Percentiles rank a stretch among this genome's conserved stretches.
Conservation (phyloP, 2,113 vertebrate species). For the Platanista minor region DNA sequence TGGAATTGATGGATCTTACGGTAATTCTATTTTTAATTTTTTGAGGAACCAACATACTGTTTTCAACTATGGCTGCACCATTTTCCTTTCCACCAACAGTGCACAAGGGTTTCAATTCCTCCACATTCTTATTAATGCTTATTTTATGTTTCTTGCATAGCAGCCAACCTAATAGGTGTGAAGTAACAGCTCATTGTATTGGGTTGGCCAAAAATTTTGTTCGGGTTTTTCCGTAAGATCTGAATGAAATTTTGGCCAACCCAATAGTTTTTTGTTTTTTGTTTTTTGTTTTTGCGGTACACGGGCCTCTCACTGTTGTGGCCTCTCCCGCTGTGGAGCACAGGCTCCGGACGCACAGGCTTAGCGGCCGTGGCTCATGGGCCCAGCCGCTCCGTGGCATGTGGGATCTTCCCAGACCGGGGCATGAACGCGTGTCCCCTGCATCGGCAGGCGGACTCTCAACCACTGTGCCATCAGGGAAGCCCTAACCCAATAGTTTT, state of each 20-base stretch:
- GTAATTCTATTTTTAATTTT: background rate
- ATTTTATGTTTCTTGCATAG: background rate
- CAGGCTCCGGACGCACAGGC: no score
- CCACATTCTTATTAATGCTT: background rate
- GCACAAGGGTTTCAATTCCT: background rate
- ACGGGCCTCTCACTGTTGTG: no score
- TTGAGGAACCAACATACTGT: background rate
- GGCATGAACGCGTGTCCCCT: no score
- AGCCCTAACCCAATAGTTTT: background rate
- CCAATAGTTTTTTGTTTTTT: background rate
- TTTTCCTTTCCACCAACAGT: background rate
- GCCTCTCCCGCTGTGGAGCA: no score
- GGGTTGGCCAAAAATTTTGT: no score
- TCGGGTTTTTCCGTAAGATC: no score
- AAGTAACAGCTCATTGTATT: background rate
- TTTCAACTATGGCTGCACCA: background rate
- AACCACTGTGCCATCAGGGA: no score
- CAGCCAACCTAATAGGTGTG: background rate
- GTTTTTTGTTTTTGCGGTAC: rapidly evolving
- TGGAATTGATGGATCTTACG: background rate
- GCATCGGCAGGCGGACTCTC: no score
- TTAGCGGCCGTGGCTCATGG: no score
- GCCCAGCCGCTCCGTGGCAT: no score
- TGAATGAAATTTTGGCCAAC: no score
- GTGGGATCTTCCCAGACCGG: no score